These are phyloP conservation scores for Epinotia nisella DNA, from an alignment of 2,888 invertebrate genomes.

Conservation along the genomic window DNA sequence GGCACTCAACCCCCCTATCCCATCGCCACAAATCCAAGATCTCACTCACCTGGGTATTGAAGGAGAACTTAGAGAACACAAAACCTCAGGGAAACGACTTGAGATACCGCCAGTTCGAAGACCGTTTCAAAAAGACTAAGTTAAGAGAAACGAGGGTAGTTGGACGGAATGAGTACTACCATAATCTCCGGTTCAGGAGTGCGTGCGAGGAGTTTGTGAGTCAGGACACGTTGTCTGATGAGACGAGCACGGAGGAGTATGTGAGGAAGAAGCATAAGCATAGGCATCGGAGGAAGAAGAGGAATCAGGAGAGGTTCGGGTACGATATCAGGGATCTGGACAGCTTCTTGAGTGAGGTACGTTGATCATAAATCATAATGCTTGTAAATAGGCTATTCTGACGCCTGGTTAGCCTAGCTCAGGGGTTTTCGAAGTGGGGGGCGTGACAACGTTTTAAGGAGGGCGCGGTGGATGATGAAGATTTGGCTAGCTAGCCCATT, in stretches of 20 bases:
- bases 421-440: too few relatives aligned
- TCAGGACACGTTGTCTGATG: slow-evolving; percentile 68
- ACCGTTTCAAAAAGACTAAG: slow-evolving; percentile 61
- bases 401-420: too few relatives aligned
- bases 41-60: slow-evolving; percentile 90
- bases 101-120: slow-evolving; percentile 55
- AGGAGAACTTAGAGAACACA: slow-evolving; percentile 84
- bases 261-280: slow-evolving; percentile 77
- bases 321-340: slow-evolving; percentile 93
- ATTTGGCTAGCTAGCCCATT: too few relatives aligned
- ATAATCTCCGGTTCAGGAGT: slow-evolving; percentile 76
- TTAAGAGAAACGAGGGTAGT: slow-evolving; percentile 67
- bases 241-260: slow-evolving; percentile 76
- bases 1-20: slow-evolving; percentile 78
- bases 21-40: slow-evolving; percentile 86
- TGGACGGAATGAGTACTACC: slow-evolving; percentile 78
- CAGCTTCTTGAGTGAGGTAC: slow-evolving; percentile 90
- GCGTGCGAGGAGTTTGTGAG: slow-evolving; percentile 76
- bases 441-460: too few relatives aligned
- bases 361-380: slow-evolving; percentile 44
- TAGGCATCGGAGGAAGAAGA: slow-evolving; percentile 76
- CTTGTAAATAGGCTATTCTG: too few relatives aligned
- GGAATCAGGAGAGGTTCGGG: slow-evolving; percentile 83
- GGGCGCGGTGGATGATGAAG: too few relatives aligned
- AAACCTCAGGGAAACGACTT: slow-evolving; percentile 58